Evolutionary conservation across 2,888 invertebrate genomes (phyloP), one percentile per base, ranked within the genome.

Genomic region (Drosophila vallismaia): DNA sequence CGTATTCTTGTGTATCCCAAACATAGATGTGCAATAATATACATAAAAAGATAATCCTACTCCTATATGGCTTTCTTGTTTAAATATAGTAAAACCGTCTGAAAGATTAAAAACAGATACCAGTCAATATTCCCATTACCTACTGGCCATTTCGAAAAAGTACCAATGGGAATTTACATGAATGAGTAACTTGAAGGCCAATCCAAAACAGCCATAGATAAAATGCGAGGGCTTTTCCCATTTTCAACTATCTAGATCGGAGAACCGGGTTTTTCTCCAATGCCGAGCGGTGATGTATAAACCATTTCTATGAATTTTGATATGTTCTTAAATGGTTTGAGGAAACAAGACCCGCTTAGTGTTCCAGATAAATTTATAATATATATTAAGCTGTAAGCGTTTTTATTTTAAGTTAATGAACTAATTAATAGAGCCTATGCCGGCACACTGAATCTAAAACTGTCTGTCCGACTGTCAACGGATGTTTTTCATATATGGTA

Each of bases 121-220:
- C 36, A n/a, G 36, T 5, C 36, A 36, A 36, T 36, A 10, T 38
- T 46, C 42, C 42, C 5, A 62, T 45, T 45, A 88, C 90, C 90
- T 76, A 91, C 91, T 62, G n/a, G 88, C 85, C 72, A 86, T 73
- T 14, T 88, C 82, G 9, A 58, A 71, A 19, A 77, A 83, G 6
- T 83, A 71, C 68, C 87, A 81, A 77, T 81, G 83, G 0, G 88
- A 95, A 90, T 96, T 95, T 71, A 95, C 95, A 40, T 96, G 94
- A 86, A 96, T 95, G 74, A 96, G 96, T 66, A 96, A 94, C 48
- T 96, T 96, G 45, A 97, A 95, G 2, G 96, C 95, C 77, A 96
- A 95, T 4, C 96, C 96, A 50, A 96, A 93, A 85, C 95, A 96
- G 44, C 95, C 95, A 64, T 95, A 92, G 31, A 97, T 92, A 89